phyloP scores from a whole-genome alignment of 1,140 invertebrate genomes.

The Megathymus violae region DNA sequence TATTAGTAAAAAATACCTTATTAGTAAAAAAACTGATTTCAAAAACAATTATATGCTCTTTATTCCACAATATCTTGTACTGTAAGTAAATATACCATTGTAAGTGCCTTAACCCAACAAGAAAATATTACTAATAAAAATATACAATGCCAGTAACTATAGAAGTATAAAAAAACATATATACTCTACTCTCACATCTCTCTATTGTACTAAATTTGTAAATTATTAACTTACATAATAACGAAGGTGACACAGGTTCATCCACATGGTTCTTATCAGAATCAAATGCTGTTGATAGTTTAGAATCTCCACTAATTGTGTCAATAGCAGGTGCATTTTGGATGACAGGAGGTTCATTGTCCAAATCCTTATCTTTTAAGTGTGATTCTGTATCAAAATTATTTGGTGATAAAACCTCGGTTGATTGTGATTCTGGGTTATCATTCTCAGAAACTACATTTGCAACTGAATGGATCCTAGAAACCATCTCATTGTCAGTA shows the following conservation, averaged over 20 bases:
- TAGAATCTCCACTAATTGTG: background rate
- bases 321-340: background rate
- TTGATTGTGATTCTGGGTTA: background rate
- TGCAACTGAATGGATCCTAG: background rate
- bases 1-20: too few species aligned
- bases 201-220: too few species aligned
- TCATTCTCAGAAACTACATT: background rate
- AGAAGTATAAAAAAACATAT: too few species aligned
- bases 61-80: too few species aligned
- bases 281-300: background rate
- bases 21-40: too few species aligned
- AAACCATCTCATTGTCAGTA: conserved; percentile 18
- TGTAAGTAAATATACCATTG: too few species aligned
- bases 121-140: too few species aligned
- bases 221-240: conserved; percentile 37
- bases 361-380: background rate
- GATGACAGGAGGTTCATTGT: background rate
- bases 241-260: conserved; percentile 40
- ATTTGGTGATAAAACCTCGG: background rate
- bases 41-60: too few species aligned
- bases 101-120: too few species aligned
- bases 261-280: conserved; percentile 12
- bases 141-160: too few species aligned
- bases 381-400: too few species aligned
- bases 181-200: too few species aligned